Evolutionary conservation across 2,113 vertebrate genomes (phyloP).

Genomic region (Saiga tatarica): DNA sequence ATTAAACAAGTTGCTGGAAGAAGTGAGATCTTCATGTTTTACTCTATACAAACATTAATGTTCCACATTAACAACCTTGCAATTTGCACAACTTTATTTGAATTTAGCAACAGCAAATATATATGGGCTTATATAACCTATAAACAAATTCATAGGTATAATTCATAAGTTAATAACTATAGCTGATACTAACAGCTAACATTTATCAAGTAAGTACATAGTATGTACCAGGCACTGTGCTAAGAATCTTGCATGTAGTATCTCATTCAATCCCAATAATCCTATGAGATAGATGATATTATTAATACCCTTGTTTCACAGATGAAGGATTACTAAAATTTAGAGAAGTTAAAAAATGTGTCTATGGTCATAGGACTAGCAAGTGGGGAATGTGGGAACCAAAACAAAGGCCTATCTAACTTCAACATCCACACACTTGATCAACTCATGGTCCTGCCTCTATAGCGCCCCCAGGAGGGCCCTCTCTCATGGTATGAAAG

Average conservation of each 20-base stretch:
- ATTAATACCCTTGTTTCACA: neutral
- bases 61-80: constrained; percentile 34
- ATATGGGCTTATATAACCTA: constrained; percentile 24
- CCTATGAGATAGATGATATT: neutral
- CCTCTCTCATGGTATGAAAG: neutral
- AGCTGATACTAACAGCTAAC: constrained; percentile 5
- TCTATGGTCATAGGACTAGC: neutral
- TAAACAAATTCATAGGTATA: constrained; percentile 27
- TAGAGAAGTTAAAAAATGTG: neutral
- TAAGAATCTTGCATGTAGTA: neutral
- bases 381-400: neutral
- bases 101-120: constrained; percentile 34
- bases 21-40: constrained; percentile 51
- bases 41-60: constrained; percentile 56
- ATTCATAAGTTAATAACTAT: constrained; percentile 8
- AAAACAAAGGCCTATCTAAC: neutral
- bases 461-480: neutral
- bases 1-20: constrained; percentile 30
- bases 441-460: neutral
- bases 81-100: constrained; percentile 45
- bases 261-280: neutral
- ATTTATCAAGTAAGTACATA: neutral
- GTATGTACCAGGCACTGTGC: neutral
- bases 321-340: neutral
- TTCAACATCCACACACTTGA: neutral